These are phyloP conservation scores for Scomberomorus guttatus DNA, from an alignment of 2,797 vertebrate species.

Conservation along the genomic window DNA sequence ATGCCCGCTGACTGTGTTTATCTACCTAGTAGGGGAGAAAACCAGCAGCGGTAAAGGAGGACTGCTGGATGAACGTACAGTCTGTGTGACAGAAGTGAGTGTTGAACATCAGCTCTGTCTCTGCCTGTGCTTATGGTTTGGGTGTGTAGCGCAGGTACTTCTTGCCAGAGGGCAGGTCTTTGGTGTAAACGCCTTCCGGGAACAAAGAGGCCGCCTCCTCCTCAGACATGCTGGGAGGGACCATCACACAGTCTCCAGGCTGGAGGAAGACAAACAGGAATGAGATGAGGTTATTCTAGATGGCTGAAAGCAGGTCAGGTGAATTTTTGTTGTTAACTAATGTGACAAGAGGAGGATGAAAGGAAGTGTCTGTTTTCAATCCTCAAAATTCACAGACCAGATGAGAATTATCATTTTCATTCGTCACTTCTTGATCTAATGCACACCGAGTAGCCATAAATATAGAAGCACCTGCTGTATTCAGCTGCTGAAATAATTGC, in stretches of 20 bases:
- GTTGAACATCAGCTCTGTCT: constrained; percentile 5
- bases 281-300: neutral
- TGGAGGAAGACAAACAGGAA: constrained; percentile 54
- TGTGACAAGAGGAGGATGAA: neutral
- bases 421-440: too few species aligned
- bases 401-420: too few species aligned
- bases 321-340: too few species aligned
- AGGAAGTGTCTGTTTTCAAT: neutral
- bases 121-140: constrained; percentile 65
- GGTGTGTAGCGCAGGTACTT: constrained; percentile 95
- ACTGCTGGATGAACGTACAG: neutral
- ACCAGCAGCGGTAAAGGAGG: neutral
- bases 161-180: constrained; percentile 93
- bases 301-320: neutral
- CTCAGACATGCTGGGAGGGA: constrained; percentile 89
- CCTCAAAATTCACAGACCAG: too few species aligned
- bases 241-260: constrained; percentile 93
- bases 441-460: too few species aligned
- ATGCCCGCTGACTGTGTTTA: neutral
- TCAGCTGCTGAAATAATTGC: constrained; percentile 1
- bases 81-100: neutral
- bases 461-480: neutral
- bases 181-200: constrained; percentile 90
- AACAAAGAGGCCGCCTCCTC: constrained; percentile 91
- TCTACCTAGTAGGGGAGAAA: neutral